These are phyloP conservation scores for Acrocephalus kingi DNA, from an alignment of 2,113 vertebrate species.

Conservation along the genomic window DNA sequence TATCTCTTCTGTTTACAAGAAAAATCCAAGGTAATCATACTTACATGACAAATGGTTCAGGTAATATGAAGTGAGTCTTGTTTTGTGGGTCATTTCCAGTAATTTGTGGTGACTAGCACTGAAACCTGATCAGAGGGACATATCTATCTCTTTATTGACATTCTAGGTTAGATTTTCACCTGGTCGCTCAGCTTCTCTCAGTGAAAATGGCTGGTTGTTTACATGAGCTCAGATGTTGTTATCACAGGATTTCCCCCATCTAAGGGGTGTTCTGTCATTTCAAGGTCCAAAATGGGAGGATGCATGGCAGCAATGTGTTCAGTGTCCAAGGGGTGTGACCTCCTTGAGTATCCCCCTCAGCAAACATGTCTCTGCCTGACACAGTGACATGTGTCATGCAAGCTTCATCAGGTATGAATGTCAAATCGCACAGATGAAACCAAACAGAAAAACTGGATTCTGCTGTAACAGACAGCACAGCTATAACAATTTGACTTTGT, in stretches of 20 bases:
- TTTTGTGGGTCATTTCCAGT: neutral
- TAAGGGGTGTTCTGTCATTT: neutral
- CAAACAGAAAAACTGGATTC: neutral
- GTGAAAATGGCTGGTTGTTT: neutral
- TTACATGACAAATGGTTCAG: neutral
- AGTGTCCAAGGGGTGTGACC: neutral
- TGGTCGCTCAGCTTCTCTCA: neutral
- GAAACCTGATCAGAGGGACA: fast-evolving
- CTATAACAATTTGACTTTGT: neutral
- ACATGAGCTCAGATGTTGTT: neutral
- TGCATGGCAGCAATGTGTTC: neutral
- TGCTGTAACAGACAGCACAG: neutral
- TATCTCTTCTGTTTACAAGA: neutral
- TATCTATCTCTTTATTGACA: neutral
- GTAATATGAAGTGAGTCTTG: neutral
- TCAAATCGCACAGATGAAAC: neutral
- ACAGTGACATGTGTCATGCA: fast-evolving
- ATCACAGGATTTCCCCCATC: neutral
- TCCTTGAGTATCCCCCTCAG: neutral
- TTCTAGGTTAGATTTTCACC: neutral
- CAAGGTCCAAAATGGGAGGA: neutral
- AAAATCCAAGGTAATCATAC: neutral
- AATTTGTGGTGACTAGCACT: neutral
- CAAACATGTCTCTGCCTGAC: neutral
- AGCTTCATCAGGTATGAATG: neutral